Evolutionary conservation across 2,797 vertebrate species (phyloP).

Genomic region (Phalanger gymnotis): DNA sequence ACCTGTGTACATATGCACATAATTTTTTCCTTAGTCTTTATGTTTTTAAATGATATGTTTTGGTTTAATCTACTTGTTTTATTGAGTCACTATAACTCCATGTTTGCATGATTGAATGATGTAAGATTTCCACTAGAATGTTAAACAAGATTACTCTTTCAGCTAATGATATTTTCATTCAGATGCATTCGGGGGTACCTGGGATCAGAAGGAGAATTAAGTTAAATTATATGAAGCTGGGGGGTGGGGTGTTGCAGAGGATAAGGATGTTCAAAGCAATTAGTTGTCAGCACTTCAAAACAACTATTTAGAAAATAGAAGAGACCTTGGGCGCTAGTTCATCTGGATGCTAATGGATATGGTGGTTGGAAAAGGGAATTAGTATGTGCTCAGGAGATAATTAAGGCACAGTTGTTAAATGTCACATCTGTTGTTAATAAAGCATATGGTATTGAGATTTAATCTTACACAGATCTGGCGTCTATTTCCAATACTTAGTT

Average conservation of each 20-base stretch:
- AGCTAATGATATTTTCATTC: background rate
- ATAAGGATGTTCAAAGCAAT: constrained; percentile 45
- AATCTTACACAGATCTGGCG: constrained; percentile 56
- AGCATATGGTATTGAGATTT: constrained; percentile 68
- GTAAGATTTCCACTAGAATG: background rate
- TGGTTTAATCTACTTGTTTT: background rate
- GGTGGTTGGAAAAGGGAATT: constrained; percentile 58
- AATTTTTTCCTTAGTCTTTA: background rate
- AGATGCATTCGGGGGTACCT: background rate
- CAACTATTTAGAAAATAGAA: constrained; percentile 63
- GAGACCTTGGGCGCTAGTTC: constrained; percentile 47
- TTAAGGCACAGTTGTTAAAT: constrained; percentile 73
- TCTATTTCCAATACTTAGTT: constrained; percentile 54
- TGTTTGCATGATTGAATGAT: constrained; percentile 9
- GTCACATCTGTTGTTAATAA: constrained; percentile 73
- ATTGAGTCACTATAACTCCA: background rate
- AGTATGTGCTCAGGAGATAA: constrained; percentile 62
- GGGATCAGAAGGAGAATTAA: constrained; percentile 29
- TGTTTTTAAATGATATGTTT: background rate
- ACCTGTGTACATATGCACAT: too few species aligned
- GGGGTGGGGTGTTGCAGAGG: background rate
- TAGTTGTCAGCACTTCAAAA: constrained; percentile 60
- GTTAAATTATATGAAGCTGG: constrained; percentile 1
- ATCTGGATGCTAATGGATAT: constrained; percentile 64
- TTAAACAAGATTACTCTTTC: background rate